These are phyloP conservation scores for Herpetotheres cachinnans DNA, from an alignment of 2,113 vertebrate species.

Conservation along the genomic window DNA sequence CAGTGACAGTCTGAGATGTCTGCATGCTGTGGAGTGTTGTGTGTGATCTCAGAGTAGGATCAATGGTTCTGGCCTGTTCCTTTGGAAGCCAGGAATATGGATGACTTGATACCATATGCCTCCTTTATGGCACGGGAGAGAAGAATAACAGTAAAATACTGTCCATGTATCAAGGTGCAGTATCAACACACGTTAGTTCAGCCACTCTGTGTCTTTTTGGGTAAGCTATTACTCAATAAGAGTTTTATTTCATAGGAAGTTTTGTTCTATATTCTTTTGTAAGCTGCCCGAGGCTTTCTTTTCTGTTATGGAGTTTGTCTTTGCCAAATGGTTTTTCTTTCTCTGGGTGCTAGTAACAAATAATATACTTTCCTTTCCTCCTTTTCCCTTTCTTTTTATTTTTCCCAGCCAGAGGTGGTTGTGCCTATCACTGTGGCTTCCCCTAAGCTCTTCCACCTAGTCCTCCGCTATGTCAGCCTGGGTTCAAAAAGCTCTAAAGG, in stretches of 20 bases:
- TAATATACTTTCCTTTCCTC: conserved; percentile 61
- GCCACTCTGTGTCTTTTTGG: not conserved
- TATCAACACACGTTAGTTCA: not conserved
- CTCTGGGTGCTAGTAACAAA: conserved; percentile 41
- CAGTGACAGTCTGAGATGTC: not conserved
- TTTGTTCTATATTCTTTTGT: not conserved
- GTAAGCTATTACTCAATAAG: not conserved
- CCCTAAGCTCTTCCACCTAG: conserved; percentile 81
- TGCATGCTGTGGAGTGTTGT: not conserved
- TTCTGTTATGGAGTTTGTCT: not conserved
- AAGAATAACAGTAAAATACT: not conserved
- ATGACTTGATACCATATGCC: not conserved
- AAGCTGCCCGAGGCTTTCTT: not conserved
- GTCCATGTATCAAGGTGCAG: not conserved
- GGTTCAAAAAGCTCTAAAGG: conserved; percentile 73
- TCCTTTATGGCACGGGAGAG: rapidly evolving
- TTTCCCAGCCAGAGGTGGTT: conserved; percentile 84
- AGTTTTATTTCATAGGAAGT: not conserved
- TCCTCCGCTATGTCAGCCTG: conserved; percentile 78
- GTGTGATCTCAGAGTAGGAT: not conserved
- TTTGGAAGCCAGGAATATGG: not conserved
- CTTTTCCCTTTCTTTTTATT: conserved; percentile 76
- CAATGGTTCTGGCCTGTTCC: not conserved
- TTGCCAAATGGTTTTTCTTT: conserved; percentile 42
- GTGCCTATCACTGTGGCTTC: conserved; percentile 76